Evolutionary conservation across 2,797 vertebrate genomes (phyloP), one percentile per base, ranked within the genome.

Genomic region (Pseudochirops corinnae): DNA sequence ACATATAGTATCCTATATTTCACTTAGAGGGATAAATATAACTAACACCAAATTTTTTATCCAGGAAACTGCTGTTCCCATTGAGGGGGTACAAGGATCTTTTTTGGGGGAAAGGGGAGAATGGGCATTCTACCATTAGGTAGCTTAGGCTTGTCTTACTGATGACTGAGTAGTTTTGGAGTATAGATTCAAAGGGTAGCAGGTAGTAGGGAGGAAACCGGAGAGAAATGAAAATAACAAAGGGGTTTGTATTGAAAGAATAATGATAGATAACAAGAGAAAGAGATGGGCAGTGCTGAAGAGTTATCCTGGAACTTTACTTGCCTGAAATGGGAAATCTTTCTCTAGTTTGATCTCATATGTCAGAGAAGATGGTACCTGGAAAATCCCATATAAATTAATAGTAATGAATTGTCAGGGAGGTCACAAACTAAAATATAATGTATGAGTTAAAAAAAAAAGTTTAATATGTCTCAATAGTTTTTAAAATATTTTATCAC

Each of bases 151-250:
- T 74, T 74, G n/a, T 11, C 7, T 74, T 46, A 24, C n/a, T 82
- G 67, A 2, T 26, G 5, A 50, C 21, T 92, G 53, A 90, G 55
- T 90, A 57, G 28, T 82, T 95, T 82, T 50, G 62, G 96, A 95
- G 82, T 39, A 55, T 39, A 91, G 58, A 91, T 95, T 95, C 90
- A 46, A 52, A 10, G 92, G 26, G 55, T 39, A 93, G 50, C 55
- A 96, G 58, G 55, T 60, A 90, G 94, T 57, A 91, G 53, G 67
- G 57, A 91, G 24, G 74, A 87, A 46, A 87, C 24, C 26, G 39
- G 74, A 46, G 21, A 87, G 24, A 50, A 87, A 26, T 4, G 21
- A 50, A 87, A 87, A 50, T 87, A 87, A 87, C 74, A 87, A 87
- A 87, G 39, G 1, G 24, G 39, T 87, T 50, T 50, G 7, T 87